Base-by-base conservation (phyloP, 2,888 invertebrate species). In the Onthophagus sagittarius region DNA sequence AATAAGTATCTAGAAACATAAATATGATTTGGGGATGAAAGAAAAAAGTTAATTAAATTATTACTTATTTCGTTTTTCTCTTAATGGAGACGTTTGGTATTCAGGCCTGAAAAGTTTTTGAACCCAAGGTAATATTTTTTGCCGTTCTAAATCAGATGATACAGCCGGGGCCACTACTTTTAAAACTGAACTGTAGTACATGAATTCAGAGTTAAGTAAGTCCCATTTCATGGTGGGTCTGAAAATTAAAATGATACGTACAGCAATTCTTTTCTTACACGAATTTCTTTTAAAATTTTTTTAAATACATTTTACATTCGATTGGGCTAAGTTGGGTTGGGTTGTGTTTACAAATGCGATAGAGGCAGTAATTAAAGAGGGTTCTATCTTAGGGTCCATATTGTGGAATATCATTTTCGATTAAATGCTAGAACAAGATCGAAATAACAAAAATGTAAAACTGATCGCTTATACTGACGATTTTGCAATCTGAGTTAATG, bases 51-150 rank as follows among this genome's bases (percentile, higher is more conserved):
- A 1, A 53, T 53, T 4, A 64, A 31, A 69, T 81, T 23, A 2
- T 23, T 23, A 86, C 84, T 84, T 83, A 78, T 88, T 88, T 14
- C 87, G 80, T 76, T 88, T 88, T 76, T 85, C 86, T 62, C 85
- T 80, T 15, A 88, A 81, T 62, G 82, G 81, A 0, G 84, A 81
- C 65, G 85, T 85, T 76, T 87, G 86, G 77, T 87, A 88, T 77
- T 87, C 87, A 0, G 87, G 86, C 33, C 85, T 81, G 76, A 87
- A 87, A 0, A 88, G 80, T 79, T 87, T 88, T 75, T 82, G 83
- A 2, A 86, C 81, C 88, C 88, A 88, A 0, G 85, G 86, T 9
- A 84, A 79, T 7, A 86, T 82, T 23, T 80, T 77, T 23, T 81
- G 79, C 71, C 85, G 82, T 72, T 86, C 86, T 2, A 75, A 72